Percentiles rank a stretch among this genome's conserved stretches.
Evolutionary conservation across 2,113 vertebrate genomes (phyloP).

Genomic region (Barbus barbus): DNA sequence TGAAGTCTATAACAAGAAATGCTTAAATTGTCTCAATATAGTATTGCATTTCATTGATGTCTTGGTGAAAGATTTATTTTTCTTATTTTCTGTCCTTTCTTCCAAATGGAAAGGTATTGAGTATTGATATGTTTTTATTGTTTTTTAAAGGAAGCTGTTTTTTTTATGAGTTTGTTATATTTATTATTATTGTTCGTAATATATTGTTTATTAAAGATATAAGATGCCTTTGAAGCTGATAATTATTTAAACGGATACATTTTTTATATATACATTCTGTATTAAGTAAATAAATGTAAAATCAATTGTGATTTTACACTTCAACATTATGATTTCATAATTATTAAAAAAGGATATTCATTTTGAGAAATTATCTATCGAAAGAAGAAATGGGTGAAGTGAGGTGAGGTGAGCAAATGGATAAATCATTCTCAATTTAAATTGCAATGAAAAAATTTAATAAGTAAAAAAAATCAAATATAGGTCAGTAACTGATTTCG

Average conservation of each 20-base stretch:
- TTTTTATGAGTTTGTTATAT: too few species aligned
- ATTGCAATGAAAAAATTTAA: too few species aligned
- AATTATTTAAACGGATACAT: background rate
- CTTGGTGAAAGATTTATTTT: background rate
- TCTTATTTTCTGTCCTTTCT: constrained; percentile 14
- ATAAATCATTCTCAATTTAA: background rate
- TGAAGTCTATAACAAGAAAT: background rate
- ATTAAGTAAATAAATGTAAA: background rate
- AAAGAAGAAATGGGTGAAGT: too few species aligned
- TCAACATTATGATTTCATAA: background rate
- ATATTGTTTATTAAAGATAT: background rate
- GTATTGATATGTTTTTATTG: background rate
- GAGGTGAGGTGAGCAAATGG: background rate
- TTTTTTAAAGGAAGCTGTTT: background rate
- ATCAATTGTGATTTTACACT: background rate
- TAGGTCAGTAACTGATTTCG: background rate
- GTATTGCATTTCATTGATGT: background rate
- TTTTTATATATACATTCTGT: background rate
- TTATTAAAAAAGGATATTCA: background rate
- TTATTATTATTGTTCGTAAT: too few species aligned
- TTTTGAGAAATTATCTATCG: background rate
- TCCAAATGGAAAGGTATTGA: constrained; percentile 14
- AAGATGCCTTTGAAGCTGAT: background rate
- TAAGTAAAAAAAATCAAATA: background rate
- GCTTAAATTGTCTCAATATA: background rate